Base-by-base conservation (phyloP, 2,888 invertebrate species). In the Stenoptilia bipunctidactyla region DNA sequence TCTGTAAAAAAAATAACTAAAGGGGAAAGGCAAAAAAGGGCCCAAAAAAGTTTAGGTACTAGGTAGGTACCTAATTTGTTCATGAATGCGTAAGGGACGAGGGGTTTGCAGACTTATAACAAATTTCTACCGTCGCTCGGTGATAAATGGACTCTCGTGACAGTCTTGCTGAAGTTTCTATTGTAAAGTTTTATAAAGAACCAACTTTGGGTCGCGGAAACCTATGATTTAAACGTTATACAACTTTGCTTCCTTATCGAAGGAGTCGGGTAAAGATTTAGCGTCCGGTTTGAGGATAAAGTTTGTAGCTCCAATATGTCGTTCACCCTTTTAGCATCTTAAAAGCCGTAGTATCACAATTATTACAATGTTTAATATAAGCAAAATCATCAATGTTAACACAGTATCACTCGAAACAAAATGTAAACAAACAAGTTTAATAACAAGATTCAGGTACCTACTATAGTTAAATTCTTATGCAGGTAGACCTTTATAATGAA, bases 81-180 rank as follows among this genome's bases (percentile, higher is more conserved):
- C 58, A 48, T 51, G 49, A 52, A 57, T 60, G 57, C 52, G 51
- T 51, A 49, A 46, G 58, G 51, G 54, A 62, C 55, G 61, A 63
- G 64, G 63, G 62, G 62, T 58, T 56, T 50, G 58, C 51, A 55
- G 57, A 54, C 59, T 63, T 64, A 68, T 60, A 60, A 63, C 61
- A 67, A 68, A 69, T 64, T 68, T 67, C 61, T 20, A 61, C n/a
- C n/a, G 55, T 49, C 55, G 47, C 49, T 49, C 46, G 42, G 49
- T 59, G 60, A 65, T 57, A 56, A 56, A 61, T 63, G 55, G 49
- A 53, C 50, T 43, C 47, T 41, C 48, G 51, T 50, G 50, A 49
- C 48, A 41, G 50, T 30, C 15, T 9, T 30, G 30, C 30, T 8
- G 30, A 30, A 12, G 9, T 30, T 30, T 30, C 30, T 8, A 30